These are phyloP conservation scores for Thomomys bottae DNA, from an alignment of 2,113 vertebrate species.

Conservation along the genomic window DNA sequence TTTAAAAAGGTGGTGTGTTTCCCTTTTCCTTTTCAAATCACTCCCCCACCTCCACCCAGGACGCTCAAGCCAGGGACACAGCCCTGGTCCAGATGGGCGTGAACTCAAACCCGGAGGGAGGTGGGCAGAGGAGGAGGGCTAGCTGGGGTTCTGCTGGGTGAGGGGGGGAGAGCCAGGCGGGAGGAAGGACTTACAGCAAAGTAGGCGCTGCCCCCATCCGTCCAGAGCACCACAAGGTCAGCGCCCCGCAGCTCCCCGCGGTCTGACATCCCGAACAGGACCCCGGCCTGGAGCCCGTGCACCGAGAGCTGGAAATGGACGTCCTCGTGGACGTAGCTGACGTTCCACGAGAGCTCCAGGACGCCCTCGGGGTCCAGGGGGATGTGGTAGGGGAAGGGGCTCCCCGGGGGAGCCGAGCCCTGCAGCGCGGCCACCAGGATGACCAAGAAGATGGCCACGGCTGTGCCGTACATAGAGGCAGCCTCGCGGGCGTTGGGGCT, in stretches of 20 bases:
- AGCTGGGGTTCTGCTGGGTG: rapidly evolving
- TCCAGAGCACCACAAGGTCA: constrained; percentile 94
- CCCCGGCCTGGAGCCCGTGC: constrained; percentile 84
- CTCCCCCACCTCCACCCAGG: background rate
- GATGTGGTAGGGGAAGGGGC: constrained; percentile 88
- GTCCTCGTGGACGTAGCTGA: constrained; percentile 89
- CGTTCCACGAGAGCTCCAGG: constrained; percentile 94
- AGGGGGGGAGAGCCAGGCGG: rapidly evolving
- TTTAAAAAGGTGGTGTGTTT: rapidly evolving
- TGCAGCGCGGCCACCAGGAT: constrained; percentile 94
- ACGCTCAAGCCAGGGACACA: rapidly evolving
- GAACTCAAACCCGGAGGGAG: rapidly evolving
- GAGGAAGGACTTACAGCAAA: constrained; percentile 90
- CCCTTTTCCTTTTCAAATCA: rapidly evolving
- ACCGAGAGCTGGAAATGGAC: constrained; percentile 89
- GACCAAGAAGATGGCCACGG: constrained; percentile 90
- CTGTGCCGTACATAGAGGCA: constrained; percentile 93
- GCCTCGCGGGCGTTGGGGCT: constrained; percentile 86
- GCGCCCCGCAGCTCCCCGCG: constrained; percentile 91
- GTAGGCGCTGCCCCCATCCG: constrained; percentile 87
- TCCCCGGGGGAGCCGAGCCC: constrained; percentile 68
- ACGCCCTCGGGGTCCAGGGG: constrained; percentile 90
- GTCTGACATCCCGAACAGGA: constrained; percentile 96
- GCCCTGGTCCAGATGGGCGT: background rate
- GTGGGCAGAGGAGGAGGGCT: rapidly evolving